Base-by-base conservation (phyloP, 2,888 invertebrate genomes). In the Calameuta idolon region DNA sequence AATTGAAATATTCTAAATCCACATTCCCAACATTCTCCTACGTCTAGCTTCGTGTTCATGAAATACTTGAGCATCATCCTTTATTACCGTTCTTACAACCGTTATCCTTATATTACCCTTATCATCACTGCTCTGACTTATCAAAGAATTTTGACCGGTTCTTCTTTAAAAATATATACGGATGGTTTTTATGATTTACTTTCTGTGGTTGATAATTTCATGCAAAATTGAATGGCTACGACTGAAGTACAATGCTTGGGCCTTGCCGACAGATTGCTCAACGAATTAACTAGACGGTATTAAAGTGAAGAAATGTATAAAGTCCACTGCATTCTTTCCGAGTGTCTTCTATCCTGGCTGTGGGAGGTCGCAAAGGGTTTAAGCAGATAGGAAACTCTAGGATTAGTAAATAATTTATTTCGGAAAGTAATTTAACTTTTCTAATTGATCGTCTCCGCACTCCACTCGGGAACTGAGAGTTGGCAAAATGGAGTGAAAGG, bases 401-500 rank as follows among this genome's bases (percentile, higher is more conserved):
- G 83, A 85, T 87, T 86, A 85, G 84, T 85, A 82, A 85, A 88
- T 87, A 86, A 88, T 89, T 87, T 87, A 88, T 89, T 87, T 86
- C 83, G 77, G 84, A 77, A 86, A 87, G 88, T 86, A 88, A 89
- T 89, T 87, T 87, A 89, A 88, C 89, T 88, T 89, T 87, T 87
- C 85, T 89, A 88, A 88, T 89, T 87, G 88, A 87, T 88, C 85
- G 82, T 83, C 85, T 77, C 78, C 81, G 76, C 33, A 69, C 74
- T 35, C 69, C 73, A 73, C 40, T 75, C 69, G 12, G 77, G 31
- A 73, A 37, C 35, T 35, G 23, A 69, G 40, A 77, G 75, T 76
- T 76, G 77, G 77, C 79, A 79, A 77, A 77, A 79, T 75, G 77
- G 77, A 55, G 74, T 69, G 74, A 73, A 69, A 40, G 37, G 71